Base-by-base conservation (phyloP, 2,797 vertebrate species). In the Pangasius larnaudii region DNA sequence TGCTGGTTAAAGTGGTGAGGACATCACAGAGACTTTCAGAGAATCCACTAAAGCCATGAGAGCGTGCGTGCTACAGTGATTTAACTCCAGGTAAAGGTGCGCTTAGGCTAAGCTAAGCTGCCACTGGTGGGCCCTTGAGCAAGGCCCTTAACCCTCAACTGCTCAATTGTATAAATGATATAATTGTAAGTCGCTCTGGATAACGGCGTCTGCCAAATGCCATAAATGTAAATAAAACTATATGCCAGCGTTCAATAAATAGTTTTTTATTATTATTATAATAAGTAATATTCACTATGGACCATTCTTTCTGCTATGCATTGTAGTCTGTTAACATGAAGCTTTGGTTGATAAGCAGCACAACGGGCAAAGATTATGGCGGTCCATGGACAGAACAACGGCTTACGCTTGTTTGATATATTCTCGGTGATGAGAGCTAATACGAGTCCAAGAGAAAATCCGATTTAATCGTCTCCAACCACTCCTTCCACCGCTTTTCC, bases 331-430 rank as follows among this genome's bases (percentile, higher is more conserved):
- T 19, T 36, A 36, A 39, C 18, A 1, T 36, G 10, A 72, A 13
- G 6, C 59, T 36, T n/a, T 2, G 80, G 80, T 82, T 65, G 80
- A 39, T 82, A 63, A 46, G 59, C 58, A 46, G 63, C 80, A n/a
- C 18, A 46, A 61, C 36, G 63, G 53, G 51, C 30, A 36, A 79
- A 0, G 51, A 79, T 36, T 36, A n/a, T 24, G 16, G 24, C 13
- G 5, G 39, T 24, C 36, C 36, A 13, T 11, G 14, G 6, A 27
- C 78, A 82, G 59, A 46, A 30, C 59, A 10, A 2, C 0, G 59
- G 39, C 24, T 24, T 13, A 7, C 0, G 56, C 22, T 18, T 24
- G 56, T 61, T 27, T 33, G 56, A 58, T 80, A 22, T 79, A 22
- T 33, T 79, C 77, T 33, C 18, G 0, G 5, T 11, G 77, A 79